phyloP scores from a whole-genome alignment of 2,888 invertebrate genomes.

The Ophraella communa region DNA sequence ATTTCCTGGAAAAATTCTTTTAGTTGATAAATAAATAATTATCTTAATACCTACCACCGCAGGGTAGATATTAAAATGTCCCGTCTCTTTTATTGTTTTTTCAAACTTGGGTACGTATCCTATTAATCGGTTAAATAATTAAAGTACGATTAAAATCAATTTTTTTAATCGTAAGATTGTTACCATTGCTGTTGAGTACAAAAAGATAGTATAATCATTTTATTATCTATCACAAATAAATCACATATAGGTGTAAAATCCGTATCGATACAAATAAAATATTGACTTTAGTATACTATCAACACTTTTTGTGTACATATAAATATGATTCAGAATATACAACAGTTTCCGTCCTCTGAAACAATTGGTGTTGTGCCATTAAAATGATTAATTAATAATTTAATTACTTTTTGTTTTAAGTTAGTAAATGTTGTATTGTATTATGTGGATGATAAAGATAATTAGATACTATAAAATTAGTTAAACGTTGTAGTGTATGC shows the following conservation, averaged over 20 bases:
- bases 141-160: too few relatives aligned
- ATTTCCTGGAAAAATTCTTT: too few relatives aligned
- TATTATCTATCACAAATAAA: background rate
- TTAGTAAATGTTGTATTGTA: background rate
- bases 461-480: too few relatives aligned
- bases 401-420: background rate
- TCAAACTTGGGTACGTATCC: too few relatives aligned
- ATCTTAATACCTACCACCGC: too few relatives aligned
- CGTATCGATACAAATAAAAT: background rate
- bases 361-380: background rate
- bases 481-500: background rate
- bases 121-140: too few relatives aligned
- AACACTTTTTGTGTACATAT: background rate
- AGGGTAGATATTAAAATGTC: too few relatives aligned
- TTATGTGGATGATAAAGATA: background rate
- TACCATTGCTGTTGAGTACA: background rate
- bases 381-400: background rate
- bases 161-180: too few relatives aligned
- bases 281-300: background rate
- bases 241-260: background rate
- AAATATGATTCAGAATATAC: background rate
- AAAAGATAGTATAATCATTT: background rate
- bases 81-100: too few relatives aligned
- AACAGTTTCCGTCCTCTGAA: background rate
- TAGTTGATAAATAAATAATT: too few relatives aligned